These are phyloP conservation scores for Agrochola circellaris DNA, from an alignment of 2,888 invertebrate species.

Conservation along the genomic window DNA sequence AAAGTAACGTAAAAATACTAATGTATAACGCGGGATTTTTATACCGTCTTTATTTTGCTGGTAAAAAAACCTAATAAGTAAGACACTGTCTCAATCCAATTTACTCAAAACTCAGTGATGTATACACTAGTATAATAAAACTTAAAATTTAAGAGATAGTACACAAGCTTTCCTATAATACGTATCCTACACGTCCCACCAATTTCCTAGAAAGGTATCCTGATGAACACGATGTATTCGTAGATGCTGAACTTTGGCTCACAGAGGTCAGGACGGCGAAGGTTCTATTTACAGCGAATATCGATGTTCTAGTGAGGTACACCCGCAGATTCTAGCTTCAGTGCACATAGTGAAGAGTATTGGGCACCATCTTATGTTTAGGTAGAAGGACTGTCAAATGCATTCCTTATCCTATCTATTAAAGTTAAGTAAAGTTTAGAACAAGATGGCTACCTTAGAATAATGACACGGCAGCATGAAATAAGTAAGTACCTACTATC, in stretches of 20 bases:
- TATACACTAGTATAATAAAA: neutral
- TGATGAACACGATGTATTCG: slow-evolving; percentile 27
- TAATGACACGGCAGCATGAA: too few species aligned
- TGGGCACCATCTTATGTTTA: neutral
- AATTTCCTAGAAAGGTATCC: slow-evolving; percentile 15
- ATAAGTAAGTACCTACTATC: too few species aligned
- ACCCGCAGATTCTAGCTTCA: slow-evolving; percentile 5
- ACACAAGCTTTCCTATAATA: neutral
- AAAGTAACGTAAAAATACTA: neutral
- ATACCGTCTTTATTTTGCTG: neutral
- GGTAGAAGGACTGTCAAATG: neutral
- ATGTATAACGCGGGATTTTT: neutral
- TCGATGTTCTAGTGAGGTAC: slow-evolving; percentile 33
- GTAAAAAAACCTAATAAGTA: neutral
- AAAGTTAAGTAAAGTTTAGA: too few species aligned
- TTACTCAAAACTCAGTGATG: neutral
- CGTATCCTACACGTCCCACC: neutral
- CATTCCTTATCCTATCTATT: too few species aligned
- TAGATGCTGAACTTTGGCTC: slow-evolving; percentile 48
- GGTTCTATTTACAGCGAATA: slow-evolving; percentile 43
- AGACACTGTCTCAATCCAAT: neutral
- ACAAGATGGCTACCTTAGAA: too few species aligned
- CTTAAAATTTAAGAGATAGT: neutral
- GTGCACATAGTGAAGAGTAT: neutral
- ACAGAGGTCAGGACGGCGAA: slow-evolving; percentile 33